Evolutionary conservation across 2,113 vertebrate genomes (phyloP).

Genomic region (Enhydra lutris): DNA sequence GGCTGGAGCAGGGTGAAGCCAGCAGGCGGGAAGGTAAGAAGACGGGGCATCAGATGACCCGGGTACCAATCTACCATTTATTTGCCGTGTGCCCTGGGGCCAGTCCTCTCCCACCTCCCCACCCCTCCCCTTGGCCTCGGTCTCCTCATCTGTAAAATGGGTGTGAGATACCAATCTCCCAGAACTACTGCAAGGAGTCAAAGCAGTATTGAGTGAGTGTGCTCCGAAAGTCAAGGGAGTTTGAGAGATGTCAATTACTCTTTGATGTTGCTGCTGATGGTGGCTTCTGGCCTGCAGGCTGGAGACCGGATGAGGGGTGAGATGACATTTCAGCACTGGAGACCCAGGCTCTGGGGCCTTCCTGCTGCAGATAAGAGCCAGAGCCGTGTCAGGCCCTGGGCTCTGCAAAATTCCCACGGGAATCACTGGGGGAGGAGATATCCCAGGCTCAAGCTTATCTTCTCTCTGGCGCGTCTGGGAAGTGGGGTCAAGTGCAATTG

Average conservation of each 20-base stretch:
- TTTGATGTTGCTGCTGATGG: neutral
- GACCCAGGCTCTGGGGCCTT: conserved; percentile 35
- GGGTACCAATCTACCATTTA: too few species aligned
- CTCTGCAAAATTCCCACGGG: conserved; percentile 69
- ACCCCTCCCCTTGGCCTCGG: neutral
- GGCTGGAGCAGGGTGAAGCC: neutral
- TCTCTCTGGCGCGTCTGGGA: conserved; percentile 8
- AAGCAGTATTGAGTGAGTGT: neutral
- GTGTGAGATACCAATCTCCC: neutral
- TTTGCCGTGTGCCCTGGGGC: neutral
- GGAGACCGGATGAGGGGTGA: conserved; percentile 51
- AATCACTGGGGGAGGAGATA: conserved; percentile 44
- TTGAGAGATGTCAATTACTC: neutral
- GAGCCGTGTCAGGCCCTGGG: conserved; percentile 24
- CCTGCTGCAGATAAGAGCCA: conserved; percentile 59
- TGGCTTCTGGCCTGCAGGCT: conserved; percentile 17
- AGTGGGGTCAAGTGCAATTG: conserved; percentile 71
- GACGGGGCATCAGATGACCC: neutral
- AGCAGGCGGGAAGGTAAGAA: neutral
- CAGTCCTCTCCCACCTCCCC: neutral
- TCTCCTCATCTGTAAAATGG: neutral
- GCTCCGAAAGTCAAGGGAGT: neutral
- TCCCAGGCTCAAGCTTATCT: conserved; percentile 60
- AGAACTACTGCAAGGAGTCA: neutral
- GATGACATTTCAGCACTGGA: conserved; percentile 60